These are phyloP conservation scores for Vanessa atalanta DNA, from an alignment of 1,140 invertebrate genomes.

Conservation along the genomic window DNA sequence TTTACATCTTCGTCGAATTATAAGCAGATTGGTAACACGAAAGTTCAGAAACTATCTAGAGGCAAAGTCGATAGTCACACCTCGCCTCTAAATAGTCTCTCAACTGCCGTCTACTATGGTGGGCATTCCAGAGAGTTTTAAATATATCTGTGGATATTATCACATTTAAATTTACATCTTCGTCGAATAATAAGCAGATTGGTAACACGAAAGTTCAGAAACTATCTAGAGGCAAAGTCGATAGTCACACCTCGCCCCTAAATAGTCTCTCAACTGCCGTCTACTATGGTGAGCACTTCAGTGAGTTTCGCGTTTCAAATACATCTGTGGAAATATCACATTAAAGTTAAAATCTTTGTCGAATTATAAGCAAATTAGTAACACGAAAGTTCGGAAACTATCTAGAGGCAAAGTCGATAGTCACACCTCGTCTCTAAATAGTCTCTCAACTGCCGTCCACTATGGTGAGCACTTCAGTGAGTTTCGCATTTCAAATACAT, in stretches of 20 bases:
- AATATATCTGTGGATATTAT: no score
- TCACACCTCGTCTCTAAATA: slow-evolving; percentile 10
- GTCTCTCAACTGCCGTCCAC: background rate
- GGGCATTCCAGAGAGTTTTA: no score
- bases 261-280: slow-evolving; percentile 8
- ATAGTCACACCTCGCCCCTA: slow-evolving; percentile 1
- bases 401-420: slow-evolving; percentile 10
- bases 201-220: background rate
- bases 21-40: background rate
- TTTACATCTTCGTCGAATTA: no score
- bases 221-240: slow-evolving; percentile 17
- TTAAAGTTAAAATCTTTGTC: no score
- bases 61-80: no score
- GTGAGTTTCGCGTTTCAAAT: no score
- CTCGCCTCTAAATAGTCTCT: background rate
- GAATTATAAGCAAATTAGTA: background rate
- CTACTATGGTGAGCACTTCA: background rate
- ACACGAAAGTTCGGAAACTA: slow-evolving; percentile 2
- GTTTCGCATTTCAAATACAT: no score
- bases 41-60: slow-evolving; percentile 1
- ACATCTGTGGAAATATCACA: no score
- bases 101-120: background rate
- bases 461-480: background rate
- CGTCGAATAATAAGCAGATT: background rate
- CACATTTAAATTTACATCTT: no score